A percentile compares a stretch with the other conserved stretches of the same genome.
Evolutionary conservation across 2,113 vertebrate genomes (phyloP).

Genomic region (Pionites leucogaster): DNA sequence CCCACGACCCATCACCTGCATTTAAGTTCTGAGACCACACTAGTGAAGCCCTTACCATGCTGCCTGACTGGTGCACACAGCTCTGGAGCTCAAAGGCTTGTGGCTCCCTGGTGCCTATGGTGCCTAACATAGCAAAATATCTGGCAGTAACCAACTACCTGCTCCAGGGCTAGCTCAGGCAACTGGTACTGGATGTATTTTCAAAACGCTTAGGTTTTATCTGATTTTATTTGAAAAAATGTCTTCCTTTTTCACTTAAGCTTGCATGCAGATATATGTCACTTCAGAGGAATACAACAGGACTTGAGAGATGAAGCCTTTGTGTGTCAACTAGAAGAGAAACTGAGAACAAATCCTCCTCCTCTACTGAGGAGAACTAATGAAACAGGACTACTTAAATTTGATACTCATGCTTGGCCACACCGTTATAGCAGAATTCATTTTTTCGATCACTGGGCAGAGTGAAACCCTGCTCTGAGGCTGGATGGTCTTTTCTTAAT

Average conservation of each 20-base stretch:
- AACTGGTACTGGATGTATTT: not conserved
- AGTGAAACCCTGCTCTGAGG: not conserved
- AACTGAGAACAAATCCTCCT: not conserved
- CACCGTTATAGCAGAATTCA: not conserved
- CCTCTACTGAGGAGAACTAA: not conserved
- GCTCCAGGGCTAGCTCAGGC: not conserved
- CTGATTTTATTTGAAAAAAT: not conserved
- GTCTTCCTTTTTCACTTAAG: not conserved
- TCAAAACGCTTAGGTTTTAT: not conserved
- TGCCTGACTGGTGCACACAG: fast-evolving
- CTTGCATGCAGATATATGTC: not conserved
- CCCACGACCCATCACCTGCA: not conserved
- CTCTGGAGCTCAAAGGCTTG: not conserved
- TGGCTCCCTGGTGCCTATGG: not conserved
- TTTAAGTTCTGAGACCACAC: not conserved
- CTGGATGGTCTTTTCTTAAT: not conserved
- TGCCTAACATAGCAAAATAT: not conserved
- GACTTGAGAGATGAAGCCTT: not conserved
- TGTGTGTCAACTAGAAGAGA: not conserved
- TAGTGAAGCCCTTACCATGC: not conserved
- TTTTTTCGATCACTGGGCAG: not conserved
- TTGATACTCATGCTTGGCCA: not conserved
- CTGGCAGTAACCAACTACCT: not conserved
- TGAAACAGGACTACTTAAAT: not conserved
- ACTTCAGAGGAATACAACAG: not conserved